Conservation (phyloP, 2,888 invertebrate species). For the Eupithecia vulgata region DNA sequence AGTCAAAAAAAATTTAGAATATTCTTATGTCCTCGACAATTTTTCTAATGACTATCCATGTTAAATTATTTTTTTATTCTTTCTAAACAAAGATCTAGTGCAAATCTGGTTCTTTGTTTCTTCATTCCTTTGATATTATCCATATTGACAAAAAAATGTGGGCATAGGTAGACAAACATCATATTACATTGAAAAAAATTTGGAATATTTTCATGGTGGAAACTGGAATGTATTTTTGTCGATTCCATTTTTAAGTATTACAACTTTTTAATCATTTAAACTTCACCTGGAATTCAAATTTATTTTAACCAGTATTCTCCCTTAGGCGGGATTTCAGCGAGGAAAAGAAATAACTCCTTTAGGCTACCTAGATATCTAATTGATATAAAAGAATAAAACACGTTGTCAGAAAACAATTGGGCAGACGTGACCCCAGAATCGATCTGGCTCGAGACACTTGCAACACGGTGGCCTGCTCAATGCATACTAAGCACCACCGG, state of each 20-base stretch:
- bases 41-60: neutral
- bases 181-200: too few species aligned
- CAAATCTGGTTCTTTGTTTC: neutral
- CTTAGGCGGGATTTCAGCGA: too few species aligned
- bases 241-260: too few species aligned
- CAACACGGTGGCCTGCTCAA: constrained; percentile 74
- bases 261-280: too few species aligned
- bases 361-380: constrained; percentile 41
- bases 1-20: too few species aligned
- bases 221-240: too few species aligned
- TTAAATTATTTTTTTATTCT: neutral
- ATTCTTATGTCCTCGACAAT: too few species aligned
- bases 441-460: constrained; percentile 67
- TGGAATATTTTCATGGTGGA: too few species aligned
- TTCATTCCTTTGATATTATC: neutral
- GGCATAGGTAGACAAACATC: too few species aligned
- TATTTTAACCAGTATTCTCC: too few species aligned
- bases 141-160: neutral
- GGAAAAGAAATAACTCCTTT: too few species aligned
- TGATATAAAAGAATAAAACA: constrained; percentile 72
- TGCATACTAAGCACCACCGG: constrained; percentile 75
- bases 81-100: neutral
- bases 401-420: constrained; percentile 84
- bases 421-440: constrained; percentile 75
- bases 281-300: too few species aligned